Conservation (phyloP, 2,888 invertebrate species). For the Plutella xylostella region DNA sequence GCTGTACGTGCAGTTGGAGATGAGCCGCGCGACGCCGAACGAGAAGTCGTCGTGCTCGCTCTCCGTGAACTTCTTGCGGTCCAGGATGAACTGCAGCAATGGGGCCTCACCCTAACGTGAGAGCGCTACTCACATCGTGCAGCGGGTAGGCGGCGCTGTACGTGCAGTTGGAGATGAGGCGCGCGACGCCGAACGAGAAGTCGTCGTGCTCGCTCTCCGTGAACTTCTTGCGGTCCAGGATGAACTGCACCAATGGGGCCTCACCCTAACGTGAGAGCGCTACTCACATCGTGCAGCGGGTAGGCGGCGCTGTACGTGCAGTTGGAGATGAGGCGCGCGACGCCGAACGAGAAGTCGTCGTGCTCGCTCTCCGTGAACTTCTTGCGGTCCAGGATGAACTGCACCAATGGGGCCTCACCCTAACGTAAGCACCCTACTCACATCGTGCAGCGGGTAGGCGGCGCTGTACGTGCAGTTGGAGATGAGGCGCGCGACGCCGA, state of each 20-base stretch:
- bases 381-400: conserved; percentile 92
- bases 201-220: conserved; percentile 73
- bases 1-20: conserved; percentile 78
- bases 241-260: conserved; percentile 95
- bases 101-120: no score
- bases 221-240: conserved; percentile 89
- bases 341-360: conserved; percentile 86
- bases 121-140: conserved; percentile 86
- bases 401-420: no score
- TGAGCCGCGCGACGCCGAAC: conserved; percentile 83
- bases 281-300: conserved; percentile 87
- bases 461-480: conserved; percentile 80
- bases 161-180: conserved; percentile 77
- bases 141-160: conserved; percentile 89
- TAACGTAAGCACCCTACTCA: no score
- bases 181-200: conserved; percentile 84
- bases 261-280: no score
- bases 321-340: conserved; percentile 79
- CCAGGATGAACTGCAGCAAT: conserved; percentile 93
- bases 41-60: conserved; percentile 76
- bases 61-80: conserved; percentile 84
- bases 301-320: conserved; percentile 84
- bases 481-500: conserved; percentile 83
- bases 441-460: conserved; percentile 91
- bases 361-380: conserved; percentile 74